These are phyloP conservation scores for Cercopithecus petaurista DNA, from an alignment of 2,797 vertebrate genomes.

Conservation along the genomic window DNA sequence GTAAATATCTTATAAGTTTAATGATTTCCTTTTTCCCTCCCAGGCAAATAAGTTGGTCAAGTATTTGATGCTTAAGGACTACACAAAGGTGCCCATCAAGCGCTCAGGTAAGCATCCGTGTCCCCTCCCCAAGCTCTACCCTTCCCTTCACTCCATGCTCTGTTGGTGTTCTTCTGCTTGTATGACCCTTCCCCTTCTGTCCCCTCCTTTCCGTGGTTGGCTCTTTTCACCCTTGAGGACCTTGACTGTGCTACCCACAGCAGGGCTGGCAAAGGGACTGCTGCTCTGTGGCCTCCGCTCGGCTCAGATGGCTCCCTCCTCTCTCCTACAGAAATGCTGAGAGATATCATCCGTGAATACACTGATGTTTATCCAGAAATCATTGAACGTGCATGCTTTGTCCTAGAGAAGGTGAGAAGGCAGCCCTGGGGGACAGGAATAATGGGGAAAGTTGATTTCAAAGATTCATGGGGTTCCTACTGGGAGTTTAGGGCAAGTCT, in stretches of 20 bases:
- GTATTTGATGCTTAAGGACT: constrained; percentile 91
- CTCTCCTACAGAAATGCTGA: constrained; percentile 76
- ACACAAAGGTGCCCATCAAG: constrained; percentile 91
- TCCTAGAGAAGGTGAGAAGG: constrained; percentile 88
- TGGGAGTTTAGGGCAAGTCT: constrained; percentile 1
- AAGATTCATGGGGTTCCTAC: not conserved
- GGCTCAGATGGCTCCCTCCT: constrained; percentile 10
- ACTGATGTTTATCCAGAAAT: constrained; percentile 88
- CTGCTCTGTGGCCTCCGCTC: not conserved
- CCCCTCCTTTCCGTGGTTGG: not conserved
- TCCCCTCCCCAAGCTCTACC: not conserved
- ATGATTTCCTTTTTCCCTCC: constrained; percentile 2
- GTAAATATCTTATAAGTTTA: not conserved
- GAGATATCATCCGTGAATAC: constrained; percentile 90
- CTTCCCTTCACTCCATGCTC: not conserved
- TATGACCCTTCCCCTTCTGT: not conserved
- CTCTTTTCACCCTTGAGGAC: not conserved
- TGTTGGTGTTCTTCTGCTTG: not conserved
- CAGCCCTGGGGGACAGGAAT: constrained; percentile 1
- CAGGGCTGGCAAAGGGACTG: constrained; percentile 24
- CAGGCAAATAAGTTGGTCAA: constrained; percentile 92
- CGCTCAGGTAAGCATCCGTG: constrained; percentile 87
- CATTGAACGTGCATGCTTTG: constrained; percentile 84
- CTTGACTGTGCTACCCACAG: not conserved
- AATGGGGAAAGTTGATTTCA: constrained; percentile 35